These are phyloP conservation scores for Trissolcus basalis DNA, from an alignment of 1,140 invertebrate species.

Conservation along the genomic window DNA sequence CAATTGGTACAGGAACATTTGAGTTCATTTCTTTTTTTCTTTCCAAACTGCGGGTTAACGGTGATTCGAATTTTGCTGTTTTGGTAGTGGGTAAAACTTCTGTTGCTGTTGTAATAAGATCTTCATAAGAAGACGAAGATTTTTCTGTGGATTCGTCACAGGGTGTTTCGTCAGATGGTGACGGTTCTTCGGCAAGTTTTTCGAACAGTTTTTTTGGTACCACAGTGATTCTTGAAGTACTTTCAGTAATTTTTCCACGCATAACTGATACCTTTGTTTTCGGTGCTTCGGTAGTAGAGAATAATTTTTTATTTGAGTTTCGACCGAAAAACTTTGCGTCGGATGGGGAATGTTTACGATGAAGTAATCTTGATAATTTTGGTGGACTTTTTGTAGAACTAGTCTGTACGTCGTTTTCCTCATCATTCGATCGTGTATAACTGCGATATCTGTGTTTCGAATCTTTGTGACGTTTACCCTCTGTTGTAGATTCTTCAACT, in stretches of 20 bases:
- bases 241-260: conserved; percentile 54
- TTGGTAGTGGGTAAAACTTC: conserved; percentile 30
- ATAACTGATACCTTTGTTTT: conserved; percentile 50
- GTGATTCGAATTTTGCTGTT: conserved; percentile 34
- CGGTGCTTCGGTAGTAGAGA: conserved; percentile 42
- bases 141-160: conserved; percentile 23
- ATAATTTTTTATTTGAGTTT: conserved; percentile 3
- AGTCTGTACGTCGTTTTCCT: conserved; percentile 35
- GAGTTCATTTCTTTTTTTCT: conserved; percentile 35
- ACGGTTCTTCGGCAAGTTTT: conserved; percentile 18
- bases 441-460: conserved; percentile 9
- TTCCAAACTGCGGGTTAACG: conserved; percentile 17
- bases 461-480: conserved; percentile 13
- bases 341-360: conserved; percentile 14
- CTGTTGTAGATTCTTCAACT: conserved; percentile 21
- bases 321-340: conserved; percentile 8
- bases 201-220: conserved; percentile 39
- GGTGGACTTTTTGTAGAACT: conserved; percentile 15
- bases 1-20: conserved; percentile 32
- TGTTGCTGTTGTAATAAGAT: conserved; percentile 1
- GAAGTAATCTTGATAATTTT: conserved; percentile 8
- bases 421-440: conserved; percentile 21
- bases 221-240: conserved; percentile 50
- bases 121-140: background rate
- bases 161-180: conserved; percentile 20